A percentile compares a stretch with the other conserved stretches of the same genome.
phyloP scores from a whole-genome alignment of 2,113 vertebrate species.

The Hypomesus transpacificus region DNA sequence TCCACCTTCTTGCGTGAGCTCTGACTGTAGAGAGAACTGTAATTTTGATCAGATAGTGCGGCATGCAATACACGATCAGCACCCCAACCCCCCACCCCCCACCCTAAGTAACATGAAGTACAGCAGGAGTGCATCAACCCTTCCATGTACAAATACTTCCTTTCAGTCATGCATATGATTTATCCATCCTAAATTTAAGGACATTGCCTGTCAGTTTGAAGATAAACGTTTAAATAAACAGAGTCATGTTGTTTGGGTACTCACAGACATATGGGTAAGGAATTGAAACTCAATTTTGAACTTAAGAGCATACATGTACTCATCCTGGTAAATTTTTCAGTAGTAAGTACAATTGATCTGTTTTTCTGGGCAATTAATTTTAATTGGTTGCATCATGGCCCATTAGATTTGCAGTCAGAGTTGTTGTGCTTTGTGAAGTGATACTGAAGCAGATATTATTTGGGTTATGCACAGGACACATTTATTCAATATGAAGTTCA shows the following conservation, averaged over 20 bases:
- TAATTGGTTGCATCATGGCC: constrained; percentile 2
- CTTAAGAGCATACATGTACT: not conserved
- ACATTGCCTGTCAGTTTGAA: constrained; percentile 17
- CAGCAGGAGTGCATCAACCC: too few relatives aligned
- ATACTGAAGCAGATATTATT: not conserved
- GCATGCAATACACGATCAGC: too few relatives aligned
- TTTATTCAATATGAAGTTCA: not conserved
- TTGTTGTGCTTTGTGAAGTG: not conserved
- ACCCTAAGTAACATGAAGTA: too few relatives aligned
- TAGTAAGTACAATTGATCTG: not conserved
- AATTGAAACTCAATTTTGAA: too few relatives aligned
- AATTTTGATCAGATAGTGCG: too few relatives aligned
- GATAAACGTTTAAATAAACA: not conserved
- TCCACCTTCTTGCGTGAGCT: too few relatives aligned
- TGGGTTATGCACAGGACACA: not conserved
- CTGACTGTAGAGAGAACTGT: too few relatives aligned
- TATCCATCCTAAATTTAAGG: not conserved
- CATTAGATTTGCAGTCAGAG: not conserved
- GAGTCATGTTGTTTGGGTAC: not conserved
- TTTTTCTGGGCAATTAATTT: constrained; percentile 10
- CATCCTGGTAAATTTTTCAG: not conserved
- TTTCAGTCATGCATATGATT: too few relatives aligned
- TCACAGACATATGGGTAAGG: too few relatives aligned
- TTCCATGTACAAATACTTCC: too few relatives aligned
- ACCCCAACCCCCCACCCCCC: too few relatives aligned